Conservation (phyloP, 2,888 invertebrate species). For the Rhingia campestris region DNA sequence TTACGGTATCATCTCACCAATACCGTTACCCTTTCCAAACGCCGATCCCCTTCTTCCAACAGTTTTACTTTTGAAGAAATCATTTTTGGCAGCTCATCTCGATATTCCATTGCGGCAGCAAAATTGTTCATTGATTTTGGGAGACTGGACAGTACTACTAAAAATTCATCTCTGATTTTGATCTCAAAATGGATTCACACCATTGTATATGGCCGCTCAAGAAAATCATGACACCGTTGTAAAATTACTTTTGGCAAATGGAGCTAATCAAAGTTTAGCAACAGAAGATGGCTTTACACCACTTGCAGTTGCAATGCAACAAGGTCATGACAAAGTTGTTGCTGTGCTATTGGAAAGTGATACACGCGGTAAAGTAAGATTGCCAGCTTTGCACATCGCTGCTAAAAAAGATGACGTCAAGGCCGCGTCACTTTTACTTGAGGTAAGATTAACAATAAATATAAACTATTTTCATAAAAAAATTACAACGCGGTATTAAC, state of each 20-base stretch:
- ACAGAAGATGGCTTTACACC: slow-evolving; percentile 99
- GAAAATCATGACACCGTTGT: slow-evolving; percentile 99
- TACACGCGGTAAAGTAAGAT: slow-evolving; percentile 96
- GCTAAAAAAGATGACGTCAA: slow-evolving; percentile 99
- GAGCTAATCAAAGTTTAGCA: slow-evolving; percentile 98
- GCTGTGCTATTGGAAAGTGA: slow-evolving; percentile 98
- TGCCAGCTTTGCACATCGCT: slow-evolving; percentile 99
- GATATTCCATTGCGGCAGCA: too few species aligned
- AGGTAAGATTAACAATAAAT: slow-evolving; percentile 84
- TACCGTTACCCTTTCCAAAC: too few species aligned
- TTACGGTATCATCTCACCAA: too few species aligned
- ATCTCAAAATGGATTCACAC: slow-evolving; percentile 99
- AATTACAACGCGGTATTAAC: background rate
- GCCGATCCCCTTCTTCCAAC: too few species aligned
- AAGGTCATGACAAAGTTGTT: slow-evolving; percentile 99
- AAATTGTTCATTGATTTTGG: too few species aligned
- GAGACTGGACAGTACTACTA: too few species aligned
- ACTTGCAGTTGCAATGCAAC: slow-evolving; percentile 99
- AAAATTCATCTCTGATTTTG: too few species aligned
- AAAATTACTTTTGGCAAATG: slow-evolving; percentile 94
- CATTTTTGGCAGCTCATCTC: too few species aligned
- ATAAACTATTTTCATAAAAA: background rate
- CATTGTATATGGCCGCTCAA: slow-evolving; percentile 99
- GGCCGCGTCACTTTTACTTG: slow-evolving; percentile 96
- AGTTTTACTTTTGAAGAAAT: too few species aligned